Conservation (phyloP, 1,140 invertebrate species). For the Tetragonula clypearis region DNA sequence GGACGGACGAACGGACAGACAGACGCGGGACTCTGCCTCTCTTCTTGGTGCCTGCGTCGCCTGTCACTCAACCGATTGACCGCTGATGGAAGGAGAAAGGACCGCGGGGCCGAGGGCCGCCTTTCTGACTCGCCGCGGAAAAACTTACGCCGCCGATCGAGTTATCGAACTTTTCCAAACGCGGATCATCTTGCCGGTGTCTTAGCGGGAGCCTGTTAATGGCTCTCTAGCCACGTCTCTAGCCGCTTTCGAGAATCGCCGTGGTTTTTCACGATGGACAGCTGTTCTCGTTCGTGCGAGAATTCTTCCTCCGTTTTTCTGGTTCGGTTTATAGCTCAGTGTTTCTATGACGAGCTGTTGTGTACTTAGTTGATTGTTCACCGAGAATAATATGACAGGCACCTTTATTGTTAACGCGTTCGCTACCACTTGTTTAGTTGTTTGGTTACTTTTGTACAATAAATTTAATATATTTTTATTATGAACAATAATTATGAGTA, state of each 20-base stretch:
- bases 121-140: conserved; percentile 31
- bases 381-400: no score
- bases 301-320: neutral
- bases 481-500: neutral
- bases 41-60: conserved; percentile 52
- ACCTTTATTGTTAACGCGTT: no score
- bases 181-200: conserved; percentile 3
- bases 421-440: no score
- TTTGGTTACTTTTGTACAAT: neutral
- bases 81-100: conserved; percentile 38
- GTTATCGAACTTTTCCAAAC: conserved; percentile 44
- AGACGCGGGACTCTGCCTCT: conserved; percentile 34
- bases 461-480: neutral
- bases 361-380: neutral
- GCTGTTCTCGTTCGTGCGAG: neutral
- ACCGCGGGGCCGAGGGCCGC: neutral
- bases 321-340: neutral
- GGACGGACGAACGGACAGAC: conserved; percentile 64
- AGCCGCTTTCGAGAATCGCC: neutral
- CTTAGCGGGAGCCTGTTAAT: conserved; percentile 25
- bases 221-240: neutral
- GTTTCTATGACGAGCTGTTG: neutral
- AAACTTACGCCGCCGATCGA: conserved; percentile 40
- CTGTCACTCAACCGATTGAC: conserved; percentile 61
- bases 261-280: neutral